Conservation (phyloP, 2,797 vertebrate species). For the Pangasius djambal region DNA sequence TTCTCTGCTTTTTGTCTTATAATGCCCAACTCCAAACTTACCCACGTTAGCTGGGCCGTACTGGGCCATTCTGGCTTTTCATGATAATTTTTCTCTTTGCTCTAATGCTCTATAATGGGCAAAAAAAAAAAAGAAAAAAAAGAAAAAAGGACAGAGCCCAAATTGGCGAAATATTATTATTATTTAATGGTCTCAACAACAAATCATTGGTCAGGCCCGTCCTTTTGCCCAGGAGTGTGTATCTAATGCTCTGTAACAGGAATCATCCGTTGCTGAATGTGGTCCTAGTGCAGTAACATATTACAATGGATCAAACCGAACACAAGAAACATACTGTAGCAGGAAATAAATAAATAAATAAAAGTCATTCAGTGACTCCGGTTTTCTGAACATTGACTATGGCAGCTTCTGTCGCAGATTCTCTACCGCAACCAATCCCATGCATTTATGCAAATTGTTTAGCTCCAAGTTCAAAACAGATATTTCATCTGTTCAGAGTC, state of each 20-base stretch:
- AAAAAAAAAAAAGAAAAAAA: too few species aligned
- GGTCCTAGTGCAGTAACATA: background rate
- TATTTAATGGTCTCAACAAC: too few species aligned
- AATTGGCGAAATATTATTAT: too few species aligned
- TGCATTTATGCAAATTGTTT: background rate
- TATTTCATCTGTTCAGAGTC: background rate
- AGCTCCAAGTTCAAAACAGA: background rate
- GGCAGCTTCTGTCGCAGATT: background rate
- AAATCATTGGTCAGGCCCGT: too few species aligned
- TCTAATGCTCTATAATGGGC: background rate
- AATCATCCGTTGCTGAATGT: background rate
- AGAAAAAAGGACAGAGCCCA: too few species aligned
- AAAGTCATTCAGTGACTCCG: background rate
- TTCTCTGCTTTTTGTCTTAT: background rate
- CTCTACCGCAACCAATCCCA: background rate
- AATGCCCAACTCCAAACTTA: background rate
- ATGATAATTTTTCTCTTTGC: background rate
- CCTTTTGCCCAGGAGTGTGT: too few species aligned
- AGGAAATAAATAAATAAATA: background rate
- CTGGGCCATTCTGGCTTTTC: background rate
- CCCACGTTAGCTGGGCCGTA: background rate
- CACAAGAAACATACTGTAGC: background rate
- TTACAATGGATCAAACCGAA: background rate
- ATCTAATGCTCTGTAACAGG: background rate
- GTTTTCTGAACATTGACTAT: background rate